These are phyloP conservation scores for Monopterus albus DNA, from an alignment of 2,113 vertebrate species.

Conservation along the genomic window DNA sequence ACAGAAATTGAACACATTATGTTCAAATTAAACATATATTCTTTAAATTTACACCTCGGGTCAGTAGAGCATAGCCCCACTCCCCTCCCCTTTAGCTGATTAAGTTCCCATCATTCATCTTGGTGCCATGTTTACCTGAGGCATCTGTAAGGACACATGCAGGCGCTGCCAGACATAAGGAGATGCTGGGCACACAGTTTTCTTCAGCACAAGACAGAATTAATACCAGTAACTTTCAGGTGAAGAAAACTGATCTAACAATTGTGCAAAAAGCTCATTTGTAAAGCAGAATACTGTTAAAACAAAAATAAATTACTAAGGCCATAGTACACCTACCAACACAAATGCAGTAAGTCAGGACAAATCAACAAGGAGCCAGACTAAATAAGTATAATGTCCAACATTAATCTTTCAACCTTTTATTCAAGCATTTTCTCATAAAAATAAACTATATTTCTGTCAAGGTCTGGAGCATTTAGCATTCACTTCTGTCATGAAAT, in stretches of 20 bases:
- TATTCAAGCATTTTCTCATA: too few species aligned
- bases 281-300: not conserved
- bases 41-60: not conserved
- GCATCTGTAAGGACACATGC: slow-evolving; percentile 34
- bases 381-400: too few species aligned
- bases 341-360: not conserved
- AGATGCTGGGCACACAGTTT: not conserved
- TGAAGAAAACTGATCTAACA: not conserved
- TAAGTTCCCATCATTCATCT: slow-evolving; percentile 35
- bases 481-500: too few species aligned
- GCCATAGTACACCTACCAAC: not conserved
- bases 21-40: slow-evolving; percentile 10
- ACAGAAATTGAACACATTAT: slow-evolving; percentile 6
- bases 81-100: slow-evolving; percentile 8
- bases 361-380: not conserved
- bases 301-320: not conserved
- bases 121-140: slow-evolving; percentile 29
- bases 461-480: too few species aligned
- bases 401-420: too few species aligned
- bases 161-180: slow-evolving; percentile 6
- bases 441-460: too few species aligned
- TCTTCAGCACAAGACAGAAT: not conserved
- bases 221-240: slow-evolving; percentile 25
- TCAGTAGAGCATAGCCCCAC: not conserved
- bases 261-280: not conserved